Evolutionary conservation across 35 echinoderm and acorn worm genomes (phyloP).

Genomic region (Apostichopus japonicus): DNA sequence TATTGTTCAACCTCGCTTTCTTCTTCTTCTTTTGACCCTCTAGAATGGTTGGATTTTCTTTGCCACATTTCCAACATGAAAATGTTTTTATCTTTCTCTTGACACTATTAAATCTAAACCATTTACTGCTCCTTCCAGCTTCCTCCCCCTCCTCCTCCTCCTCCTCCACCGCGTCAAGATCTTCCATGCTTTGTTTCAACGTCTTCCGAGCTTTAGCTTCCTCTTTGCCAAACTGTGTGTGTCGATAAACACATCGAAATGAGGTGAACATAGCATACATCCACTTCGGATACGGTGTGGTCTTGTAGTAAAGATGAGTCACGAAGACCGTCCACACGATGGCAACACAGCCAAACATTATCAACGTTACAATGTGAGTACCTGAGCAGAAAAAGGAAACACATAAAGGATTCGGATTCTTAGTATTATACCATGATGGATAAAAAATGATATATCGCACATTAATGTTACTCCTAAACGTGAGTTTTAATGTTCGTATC

Average conservation of each 20-base stretch:
- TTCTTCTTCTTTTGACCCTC: not conserved
- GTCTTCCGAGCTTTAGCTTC: conserved; percentile 43
- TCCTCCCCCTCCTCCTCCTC: not conserved
- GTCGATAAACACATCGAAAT: conserved; percentile 35
- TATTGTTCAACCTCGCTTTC: conserved; percentile 24
- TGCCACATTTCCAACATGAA: conserved; percentile 38
- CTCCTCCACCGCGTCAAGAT: not conserved
- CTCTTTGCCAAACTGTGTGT: conserved; percentile 40
- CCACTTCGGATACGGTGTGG: conserved; percentile 42
- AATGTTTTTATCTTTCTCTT: conserved; percentile 28
- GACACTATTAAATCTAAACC: not conserved
- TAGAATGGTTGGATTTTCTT: conserved; percentile 16
- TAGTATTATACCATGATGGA: no score
- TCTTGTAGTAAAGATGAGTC: conserved; percentile 21
- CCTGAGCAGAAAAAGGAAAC: not conserved
- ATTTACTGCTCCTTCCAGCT: not conserved
- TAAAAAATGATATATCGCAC: no score
- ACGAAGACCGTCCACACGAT: conserved; percentile 53
- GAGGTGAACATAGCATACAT: conserved; percentile 20
- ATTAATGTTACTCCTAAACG: no score
- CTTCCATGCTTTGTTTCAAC: not conserved
- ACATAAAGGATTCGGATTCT: no score
- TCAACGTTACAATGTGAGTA: conserved; percentile 37
- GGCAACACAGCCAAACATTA: conserved; percentile 30
- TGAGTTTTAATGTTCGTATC: no score